Evolutionary conservation across 53 echinoderm and acorn worm species (phyloP).

Genomic region (Arbacia lixula): DNA sequence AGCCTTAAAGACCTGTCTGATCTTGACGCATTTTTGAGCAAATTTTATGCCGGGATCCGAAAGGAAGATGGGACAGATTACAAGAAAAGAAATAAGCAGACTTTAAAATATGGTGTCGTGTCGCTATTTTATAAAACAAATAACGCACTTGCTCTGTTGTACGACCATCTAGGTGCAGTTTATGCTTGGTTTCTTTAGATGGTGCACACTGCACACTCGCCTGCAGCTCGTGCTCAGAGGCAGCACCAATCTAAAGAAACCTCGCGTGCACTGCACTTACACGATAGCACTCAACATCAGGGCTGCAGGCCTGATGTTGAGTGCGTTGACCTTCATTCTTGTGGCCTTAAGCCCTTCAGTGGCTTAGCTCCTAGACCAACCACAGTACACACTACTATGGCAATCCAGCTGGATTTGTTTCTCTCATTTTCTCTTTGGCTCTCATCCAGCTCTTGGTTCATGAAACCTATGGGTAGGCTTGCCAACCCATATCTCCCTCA

Average conservation of each 20-base stretch:
- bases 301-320: too few relatives aligned
- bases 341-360: background rate
- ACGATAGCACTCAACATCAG: too few relatives aligned
- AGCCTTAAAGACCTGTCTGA: slow-evolving; percentile 40
- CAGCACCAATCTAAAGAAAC: too few relatives aligned
- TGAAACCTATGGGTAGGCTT: background rate
- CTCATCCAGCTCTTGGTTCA: slow-evolving; percentile 2
- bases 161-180: too few relatives aligned
- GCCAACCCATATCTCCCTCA: background rate
- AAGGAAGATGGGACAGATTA: slow-evolving; percentile 47
- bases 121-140: too few relatives aligned
- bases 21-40: slow-evolving; percentile 30
- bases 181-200: too few relatives aligned
- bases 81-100: slow-evolving; percentile 39
- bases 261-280: too few relatives aligned
- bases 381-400: background rate
- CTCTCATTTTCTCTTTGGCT: background rate
- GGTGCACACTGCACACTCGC: too few relatives aligned
- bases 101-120: slow-evolving; percentile 44
- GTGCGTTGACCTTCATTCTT: background rate
- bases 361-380: slow-evolving; percentile 3
- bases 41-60: slow-evolving; percentile 26
- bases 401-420: slow-evolving; percentile 11
- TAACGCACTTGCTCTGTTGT: too few relatives aligned
- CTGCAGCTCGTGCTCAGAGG: too few relatives aligned